Evolutionary conservation across 2,797 vertebrate species (phyloP), one percentile per base, ranked within the genome.

Genomic region (Cichlasoma orientale): DNA sequence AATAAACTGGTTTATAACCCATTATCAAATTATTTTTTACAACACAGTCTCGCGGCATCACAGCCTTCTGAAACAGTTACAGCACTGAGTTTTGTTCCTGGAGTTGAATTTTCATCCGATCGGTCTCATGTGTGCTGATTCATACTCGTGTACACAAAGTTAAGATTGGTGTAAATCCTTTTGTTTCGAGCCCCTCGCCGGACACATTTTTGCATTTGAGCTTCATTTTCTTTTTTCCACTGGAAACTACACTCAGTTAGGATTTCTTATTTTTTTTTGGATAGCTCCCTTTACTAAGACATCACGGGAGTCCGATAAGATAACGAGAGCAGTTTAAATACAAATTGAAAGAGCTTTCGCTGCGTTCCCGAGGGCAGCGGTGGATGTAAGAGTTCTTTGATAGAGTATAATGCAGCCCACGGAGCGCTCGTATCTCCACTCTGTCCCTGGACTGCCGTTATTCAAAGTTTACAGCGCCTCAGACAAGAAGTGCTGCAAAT

Each of bases 361-460:
- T 55, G 55, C 75, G 2, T 74, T 52, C 82, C 14, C 5, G 33
- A 82, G 23, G 31, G 54, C 82, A 59, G 38, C 44, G 2, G 55
- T 19, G 57, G 8, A 56, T 58, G 70, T 70, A 56, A 79, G 29
- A 77, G 71, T 38, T 6, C 5, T 31, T 18, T 38, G 25, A 52
- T 13, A 33, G 33, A 33, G 55, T 52, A 59, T 38, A 41, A 58
- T 31, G 50, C 10, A 68, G 74, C 59, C 7, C 27, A 44, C 73
- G 55, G 21, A 75, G 38, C 1, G 61, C 58, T 80, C 7, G 11
- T 73, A 33, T 75, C 56, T 76, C 63, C 12, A 1, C 5, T 66
- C 23, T 68, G 61, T 25, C 16, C 61, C 61, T 11, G 9, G 2
- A 36, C 21, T 53, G 23, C 10, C 10, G n/a, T 14, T 54, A n/a